phyloP scores from a whole-genome alignment of 2,113 vertebrate species.

The Phainopepla nitens region DNA sequence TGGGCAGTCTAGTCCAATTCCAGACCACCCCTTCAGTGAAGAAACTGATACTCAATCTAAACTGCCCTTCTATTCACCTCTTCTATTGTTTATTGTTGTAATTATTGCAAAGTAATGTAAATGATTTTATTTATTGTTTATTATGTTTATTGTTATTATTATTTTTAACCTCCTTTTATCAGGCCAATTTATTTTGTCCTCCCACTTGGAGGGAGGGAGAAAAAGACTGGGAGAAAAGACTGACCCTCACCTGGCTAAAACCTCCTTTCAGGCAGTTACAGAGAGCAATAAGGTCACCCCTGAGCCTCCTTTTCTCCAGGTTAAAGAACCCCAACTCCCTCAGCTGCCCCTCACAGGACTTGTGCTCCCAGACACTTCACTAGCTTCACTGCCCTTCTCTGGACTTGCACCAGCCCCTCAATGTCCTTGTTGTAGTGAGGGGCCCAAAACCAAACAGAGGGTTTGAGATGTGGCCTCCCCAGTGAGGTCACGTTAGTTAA shows the following conservation, averaged over 20 bases:
- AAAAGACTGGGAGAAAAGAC: neutral
- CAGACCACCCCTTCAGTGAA: neutral
- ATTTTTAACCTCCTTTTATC: neutral
- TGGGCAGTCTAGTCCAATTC: neutral
- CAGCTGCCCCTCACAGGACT: neutral
- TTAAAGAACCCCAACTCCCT: neutral
- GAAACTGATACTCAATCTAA: neutral
- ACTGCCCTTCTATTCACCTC: too few species aligned
- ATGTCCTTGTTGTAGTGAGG: neutral
- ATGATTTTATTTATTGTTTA: neutral
- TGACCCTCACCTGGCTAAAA: neutral
- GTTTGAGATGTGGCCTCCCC: neutral
- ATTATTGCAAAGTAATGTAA: neutral
- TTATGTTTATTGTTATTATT: neutral
- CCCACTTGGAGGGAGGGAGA: too few species aligned
- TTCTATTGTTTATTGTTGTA: neutral
- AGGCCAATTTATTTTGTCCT: neutral
- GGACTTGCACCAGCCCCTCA: rapidly evolving
- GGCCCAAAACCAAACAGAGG: rapidly evolving
- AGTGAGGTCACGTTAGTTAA: neutral
- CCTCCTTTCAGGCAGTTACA: neutral
- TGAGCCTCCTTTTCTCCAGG: neutral
- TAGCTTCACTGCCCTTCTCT: neutral
- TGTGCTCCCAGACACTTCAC: neutral
- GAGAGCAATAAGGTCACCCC: neutral